These are phyloP conservation scores for Zophobas atratus DNA, from an alignment of 1,140 invertebrate genomes.

Conservation along the genomic window DNA sequence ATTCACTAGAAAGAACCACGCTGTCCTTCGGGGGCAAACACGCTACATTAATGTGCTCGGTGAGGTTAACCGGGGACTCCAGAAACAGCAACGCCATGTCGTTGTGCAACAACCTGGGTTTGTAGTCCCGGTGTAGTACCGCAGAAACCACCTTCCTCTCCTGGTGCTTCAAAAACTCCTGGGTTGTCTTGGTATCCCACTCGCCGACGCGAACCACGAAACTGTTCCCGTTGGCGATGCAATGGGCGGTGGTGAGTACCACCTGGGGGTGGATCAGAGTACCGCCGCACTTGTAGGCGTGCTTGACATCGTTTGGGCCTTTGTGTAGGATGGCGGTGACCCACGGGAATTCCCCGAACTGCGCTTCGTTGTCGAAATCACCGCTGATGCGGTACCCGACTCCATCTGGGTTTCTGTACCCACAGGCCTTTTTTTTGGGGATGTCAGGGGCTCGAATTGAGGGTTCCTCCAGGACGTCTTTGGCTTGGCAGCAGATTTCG, in stretches of 20 bases:
- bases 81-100: constrained; percentile 81
- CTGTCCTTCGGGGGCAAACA: constrained; percentile 68
- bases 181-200: constrained; percentile 70
- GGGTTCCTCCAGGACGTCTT: not conserved
- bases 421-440: not conserved
- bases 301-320: constrained; percentile 70
- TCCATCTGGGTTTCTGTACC: not conserved
- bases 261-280: constrained; percentile 71
- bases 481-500: not conserved
- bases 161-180: constrained; percentile 70
- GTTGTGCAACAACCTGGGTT: constrained; percentile 72
- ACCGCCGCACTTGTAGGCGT: constrained; percentile 72
- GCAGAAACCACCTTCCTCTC: constrained; percentile 53
- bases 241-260: constrained; percentile 78
- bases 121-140: constrained; percentile 56
- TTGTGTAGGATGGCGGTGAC: constrained; percentile 51
- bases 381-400: constrained; percentile 64
- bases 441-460: not conserved
- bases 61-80: constrained; percentile 70
- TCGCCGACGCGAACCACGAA: constrained; percentile 69
- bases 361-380: constrained; percentile 70
- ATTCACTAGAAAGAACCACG: constrained; percentile 61
- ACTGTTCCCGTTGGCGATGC: constrained; percentile 62
- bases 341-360: constrained; percentile 61
- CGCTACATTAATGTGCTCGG: constrained; percentile 68